Evolutionary conservation across 2,888 invertebrate genomes (phyloP).

Genomic region (Pyrrhia umbra): DNA sequence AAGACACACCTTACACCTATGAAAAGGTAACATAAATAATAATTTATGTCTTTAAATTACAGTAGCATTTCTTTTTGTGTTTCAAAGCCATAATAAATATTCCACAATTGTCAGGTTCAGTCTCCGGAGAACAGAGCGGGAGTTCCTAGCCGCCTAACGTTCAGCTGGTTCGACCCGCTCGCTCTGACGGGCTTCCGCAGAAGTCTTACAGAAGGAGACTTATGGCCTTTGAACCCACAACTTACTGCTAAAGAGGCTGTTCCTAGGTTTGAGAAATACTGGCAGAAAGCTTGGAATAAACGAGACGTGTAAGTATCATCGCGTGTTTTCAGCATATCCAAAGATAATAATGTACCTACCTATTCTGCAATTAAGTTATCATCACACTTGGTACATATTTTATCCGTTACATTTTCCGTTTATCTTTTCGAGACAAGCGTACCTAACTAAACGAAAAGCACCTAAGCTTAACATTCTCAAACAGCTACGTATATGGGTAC

Average conservation of each 20-base stretch:
- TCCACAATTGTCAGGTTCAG: conserved; percentile 90
- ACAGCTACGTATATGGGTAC: no score
- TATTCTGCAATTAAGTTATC: no score
- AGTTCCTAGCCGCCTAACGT: conserved; percentile 95
- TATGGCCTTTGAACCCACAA: conserved; percentile 96
- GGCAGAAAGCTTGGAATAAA: conserved; percentile 92
- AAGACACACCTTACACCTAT: conserved; percentile 91
- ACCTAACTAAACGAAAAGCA: no score
- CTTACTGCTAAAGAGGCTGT: conserved; percentile 94
- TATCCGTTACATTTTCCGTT: no score
- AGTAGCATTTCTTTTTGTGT: not conserved
- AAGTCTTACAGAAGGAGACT: conserved; percentile 94
- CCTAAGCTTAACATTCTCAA: no score
- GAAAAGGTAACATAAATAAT: conserved; percentile 89
- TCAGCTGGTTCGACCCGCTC: conserved; percentile 96
- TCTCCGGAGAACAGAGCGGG: conserved; percentile 97
- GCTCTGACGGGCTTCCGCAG: conserved; percentile 95
- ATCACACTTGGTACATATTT: no score
- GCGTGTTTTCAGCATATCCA: no score
- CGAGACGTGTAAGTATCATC: conserved; percentile 89
- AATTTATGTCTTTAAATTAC: not conserved
- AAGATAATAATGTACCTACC: no score
- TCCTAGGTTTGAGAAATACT: conserved; percentile 94
- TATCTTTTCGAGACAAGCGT: no score
- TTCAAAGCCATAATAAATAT: not conserved